A percentile compares a stretch with the other conserved stretches of the same genome.
phyloP scores from a whole-genome alignment of 2,113 vertebrate species.

The Thoracochromis brauschi region DNA sequence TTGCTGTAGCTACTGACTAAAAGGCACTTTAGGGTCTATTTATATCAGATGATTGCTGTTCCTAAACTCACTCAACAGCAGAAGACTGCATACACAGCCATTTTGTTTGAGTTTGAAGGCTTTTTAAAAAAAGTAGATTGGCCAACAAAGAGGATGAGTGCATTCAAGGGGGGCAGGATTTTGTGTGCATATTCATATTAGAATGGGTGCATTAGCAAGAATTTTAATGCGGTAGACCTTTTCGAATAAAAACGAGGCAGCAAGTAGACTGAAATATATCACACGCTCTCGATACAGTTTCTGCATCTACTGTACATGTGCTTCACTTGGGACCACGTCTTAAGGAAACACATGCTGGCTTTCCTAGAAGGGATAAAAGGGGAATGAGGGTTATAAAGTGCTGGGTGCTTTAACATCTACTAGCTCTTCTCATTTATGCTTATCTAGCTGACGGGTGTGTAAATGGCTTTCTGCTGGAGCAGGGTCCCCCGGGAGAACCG shows the following conservation, averaged over 20 bases:
- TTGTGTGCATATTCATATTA: background rate
- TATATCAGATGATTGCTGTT: constrained; percentile 52
- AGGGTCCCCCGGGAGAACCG: constrained; percentile 34
- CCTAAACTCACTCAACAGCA: constrained; percentile 42
- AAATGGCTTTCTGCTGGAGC: constrained; percentile 62
- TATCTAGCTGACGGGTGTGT: constrained; percentile 52
- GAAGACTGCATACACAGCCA: constrained; percentile 19
- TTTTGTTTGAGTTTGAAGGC: constrained; percentile 10
- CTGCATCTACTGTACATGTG: background rate
- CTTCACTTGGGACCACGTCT: background rate
- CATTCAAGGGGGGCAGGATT: background rate
- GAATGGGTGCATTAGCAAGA: background rate
- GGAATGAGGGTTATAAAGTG: constrained; percentile 2
- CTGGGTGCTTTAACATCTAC: constrained; percentile 20
- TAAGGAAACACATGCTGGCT: background rate
- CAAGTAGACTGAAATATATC: background rate
- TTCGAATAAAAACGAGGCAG: background rate
- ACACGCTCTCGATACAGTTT: background rate
- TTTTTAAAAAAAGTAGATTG: background rate
- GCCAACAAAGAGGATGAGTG: background rate
- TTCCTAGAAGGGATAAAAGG: background rate
- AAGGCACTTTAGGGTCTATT: constrained; percentile 54
- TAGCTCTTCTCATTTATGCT: constrained; percentile 47
- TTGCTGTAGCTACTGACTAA: constrained; percentile 8
- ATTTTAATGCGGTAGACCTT: background rate